Evolutionary conservation across 2,888 invertebrate species (phyloP).

Genomic region (Platycnemis pennipes): DNA sequence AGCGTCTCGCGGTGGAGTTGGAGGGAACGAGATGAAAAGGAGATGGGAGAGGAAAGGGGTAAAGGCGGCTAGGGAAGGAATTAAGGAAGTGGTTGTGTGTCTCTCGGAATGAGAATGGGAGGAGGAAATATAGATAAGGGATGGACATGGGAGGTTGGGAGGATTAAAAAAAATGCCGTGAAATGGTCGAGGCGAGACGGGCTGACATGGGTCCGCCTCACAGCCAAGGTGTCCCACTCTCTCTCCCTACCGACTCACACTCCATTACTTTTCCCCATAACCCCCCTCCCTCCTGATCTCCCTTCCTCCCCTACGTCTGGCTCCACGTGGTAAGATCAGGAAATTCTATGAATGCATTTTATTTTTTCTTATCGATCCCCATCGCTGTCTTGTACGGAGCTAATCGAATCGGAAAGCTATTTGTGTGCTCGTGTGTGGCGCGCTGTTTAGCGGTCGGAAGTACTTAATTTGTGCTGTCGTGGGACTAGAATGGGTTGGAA

Average conservation of each 20-base stretch:
- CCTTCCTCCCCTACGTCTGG: not conserved
- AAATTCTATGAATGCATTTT: conserved; percentile 11
- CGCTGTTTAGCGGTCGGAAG: not conserved
- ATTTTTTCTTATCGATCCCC: not conserved
- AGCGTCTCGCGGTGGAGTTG: not conserved
- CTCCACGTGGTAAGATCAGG: not conserved
- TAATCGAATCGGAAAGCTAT: conserved; percentile 36
- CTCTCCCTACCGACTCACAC: no score
- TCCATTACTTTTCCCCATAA: not conserved
- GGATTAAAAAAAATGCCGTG: conserved; percentile 17
- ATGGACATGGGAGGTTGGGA: not conserved
- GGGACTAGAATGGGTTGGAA: not conserved
- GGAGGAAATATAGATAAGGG: conserved; percentile 27
- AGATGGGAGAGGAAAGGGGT: not conserved
- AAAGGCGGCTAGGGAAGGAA: not conserved
- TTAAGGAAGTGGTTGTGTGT: conserved; percentile 39
- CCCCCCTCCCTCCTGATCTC: not conserved
- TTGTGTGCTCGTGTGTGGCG: conserved; percentile 14
- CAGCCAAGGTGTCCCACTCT: not conserved
- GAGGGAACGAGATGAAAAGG: not conserved
- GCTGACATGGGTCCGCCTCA: not conserved
- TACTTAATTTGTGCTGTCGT: not conserved
- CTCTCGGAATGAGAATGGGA: conserved; percentile 6
- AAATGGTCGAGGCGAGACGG: not conserved
- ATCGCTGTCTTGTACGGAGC: conserved; percentile 12